phyloP scores from a whole-genome alignment of 2,113 vertebrate genomes.

The Seriola quinqueradiata region DNA sequence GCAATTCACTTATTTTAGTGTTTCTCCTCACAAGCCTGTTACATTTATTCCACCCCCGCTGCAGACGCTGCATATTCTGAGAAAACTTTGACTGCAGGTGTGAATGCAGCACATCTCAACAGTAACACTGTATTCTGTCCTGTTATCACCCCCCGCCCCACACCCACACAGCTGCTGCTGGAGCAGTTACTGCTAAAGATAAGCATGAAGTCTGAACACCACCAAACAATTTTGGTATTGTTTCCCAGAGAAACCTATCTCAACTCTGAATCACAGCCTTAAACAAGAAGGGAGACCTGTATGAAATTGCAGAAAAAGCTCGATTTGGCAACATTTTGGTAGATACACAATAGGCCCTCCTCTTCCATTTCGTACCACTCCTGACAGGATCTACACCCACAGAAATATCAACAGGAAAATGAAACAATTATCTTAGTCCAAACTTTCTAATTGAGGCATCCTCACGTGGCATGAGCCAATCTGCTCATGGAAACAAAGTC shows the following conservation, averaged over 20 bases:
- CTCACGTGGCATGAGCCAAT: conserved; percentile 42
- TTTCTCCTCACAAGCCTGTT: not conserved
- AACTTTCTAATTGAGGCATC: conserved; percentile 54
- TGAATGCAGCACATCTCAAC: conserved; percentile 7
- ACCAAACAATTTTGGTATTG: conserved; percentile 8
- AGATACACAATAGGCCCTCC: conserved; percentile 74
- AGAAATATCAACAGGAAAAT: conserved; percentile 61
- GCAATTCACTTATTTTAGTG: not conserved
- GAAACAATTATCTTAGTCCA: conserved; percentile 51
- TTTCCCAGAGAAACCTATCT: conserved; percentile 28
- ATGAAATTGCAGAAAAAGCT: conserved; percentile 52
- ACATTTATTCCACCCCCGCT: not conserved
- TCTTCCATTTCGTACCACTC: conserved; percentile 54
- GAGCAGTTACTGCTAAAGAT: conserved; percentile 3
- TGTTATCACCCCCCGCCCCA: not conserved
- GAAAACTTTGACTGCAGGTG: conserved; percentile 15
- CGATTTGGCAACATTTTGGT: conserved; percentile 86
- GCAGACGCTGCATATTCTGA: conserved; percentile 14
- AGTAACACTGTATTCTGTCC: not conserved
- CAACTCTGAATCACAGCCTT: conserved; percentile 70
- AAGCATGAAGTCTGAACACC: conserved; percentile 4
- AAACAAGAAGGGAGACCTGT: conserved; percentile 53
- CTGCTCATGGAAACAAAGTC: conserved; percentile 57
- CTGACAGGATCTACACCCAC: conserved; percentile 51
- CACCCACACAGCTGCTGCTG: conserved; percentile 26